Evolutionary conservation across 2,797 vertebrate genomes (phyloP).

Genomic region (Chaenodraco wilsoni): DNA sequence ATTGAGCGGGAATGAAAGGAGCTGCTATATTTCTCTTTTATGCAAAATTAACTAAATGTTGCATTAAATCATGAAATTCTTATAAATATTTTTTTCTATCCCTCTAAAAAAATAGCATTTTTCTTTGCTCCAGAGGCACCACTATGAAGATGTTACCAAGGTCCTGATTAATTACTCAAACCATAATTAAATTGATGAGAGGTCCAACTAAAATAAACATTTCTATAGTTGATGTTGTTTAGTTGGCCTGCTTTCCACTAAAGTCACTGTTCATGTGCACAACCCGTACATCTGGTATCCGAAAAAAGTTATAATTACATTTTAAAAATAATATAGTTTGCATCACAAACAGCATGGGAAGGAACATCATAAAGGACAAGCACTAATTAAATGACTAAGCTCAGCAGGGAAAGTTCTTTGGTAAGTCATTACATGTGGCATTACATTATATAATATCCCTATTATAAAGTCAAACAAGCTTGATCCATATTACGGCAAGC

Average conservation of each 20-base stretch:
- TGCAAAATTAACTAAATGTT: conserved; percentile 17
- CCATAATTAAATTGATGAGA: too few relatives aligned
- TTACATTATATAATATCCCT: neutral
- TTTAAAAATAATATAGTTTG: neutral
- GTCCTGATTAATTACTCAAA: conserved; percentile 7
- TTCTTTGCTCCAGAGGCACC: conserved; percentile 9
- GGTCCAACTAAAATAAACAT: too few relatives aligned
- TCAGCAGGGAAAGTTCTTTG: neutral
- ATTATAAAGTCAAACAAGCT: conserved; percentile 17
- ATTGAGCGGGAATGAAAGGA: conserved; percentile 13
- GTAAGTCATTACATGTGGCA: conserved; percentile 2
- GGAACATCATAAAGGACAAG: neutral
- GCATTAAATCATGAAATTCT: conserved; percentile 38
- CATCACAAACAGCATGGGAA: neutral
- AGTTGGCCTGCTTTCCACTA: neutral
- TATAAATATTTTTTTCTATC: conserved; percentile 2
- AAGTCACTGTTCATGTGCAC: neutral
- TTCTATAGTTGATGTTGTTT: neutral
- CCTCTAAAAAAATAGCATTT: neutral
- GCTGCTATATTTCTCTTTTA: neutral
- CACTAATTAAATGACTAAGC: conserved; percentile 2
- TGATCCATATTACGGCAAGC: neutral
- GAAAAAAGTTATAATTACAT: neutral
- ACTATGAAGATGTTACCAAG: conserved; percentile 1
- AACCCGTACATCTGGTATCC: conserved; percentile 3